phyloP scores from a whole-genome alignment of 1,140 invertebrate genomes.

The Idris sp. region DNA sequence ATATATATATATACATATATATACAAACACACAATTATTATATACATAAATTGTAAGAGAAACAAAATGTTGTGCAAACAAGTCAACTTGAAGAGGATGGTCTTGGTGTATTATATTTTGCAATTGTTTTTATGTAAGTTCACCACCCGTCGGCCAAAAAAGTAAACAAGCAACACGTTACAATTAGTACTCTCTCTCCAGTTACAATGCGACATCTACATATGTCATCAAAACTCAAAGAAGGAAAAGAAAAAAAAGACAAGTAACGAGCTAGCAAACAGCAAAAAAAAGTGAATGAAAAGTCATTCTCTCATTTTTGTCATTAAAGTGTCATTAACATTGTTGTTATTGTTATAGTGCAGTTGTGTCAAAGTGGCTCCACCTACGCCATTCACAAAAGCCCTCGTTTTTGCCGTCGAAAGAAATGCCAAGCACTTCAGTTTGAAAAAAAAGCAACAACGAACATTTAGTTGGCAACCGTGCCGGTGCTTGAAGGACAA shows the following conservation, averaged over 20 bases:
- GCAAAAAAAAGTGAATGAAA: no score
- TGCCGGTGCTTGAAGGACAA: constrained; percentile 16
- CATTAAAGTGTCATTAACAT: constrained; percentile 43
- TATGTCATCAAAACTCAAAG: constrained; percentile 8
- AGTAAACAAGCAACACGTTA: constrained; percentile 55
- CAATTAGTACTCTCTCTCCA: constrained; percentile 24
- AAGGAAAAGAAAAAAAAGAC: background rate
- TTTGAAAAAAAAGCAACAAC: no score
- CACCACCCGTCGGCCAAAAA: constrained; percentile 16
- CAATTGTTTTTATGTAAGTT: constrained; percentile 77
- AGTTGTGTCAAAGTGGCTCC: constrained; percentile 29
- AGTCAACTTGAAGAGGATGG: constrained; percentile 71
- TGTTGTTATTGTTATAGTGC: constrained; percentile 30
- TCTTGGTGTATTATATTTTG: constrained; percentile 75
- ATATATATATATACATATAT: constrained; percentile 38
- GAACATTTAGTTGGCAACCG: constrained; percentile 1
- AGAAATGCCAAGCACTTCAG: no score
- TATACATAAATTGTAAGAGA: constrained; percentile 1
- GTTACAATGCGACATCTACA: constrained; percentile 44
- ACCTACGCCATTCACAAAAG: constrained; percentile 19
- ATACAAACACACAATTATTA: constrained; percentile 25
- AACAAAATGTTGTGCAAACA: constrained; percentile 68
- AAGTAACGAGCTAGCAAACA: background rate
- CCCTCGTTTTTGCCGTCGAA: no score
- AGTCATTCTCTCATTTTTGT: no score